These are phyloP conservation scores for Leptatherina wallacei DNA, from an alignment of 2,797 vertebrate species.

Conservation along the genomic window DNA sequence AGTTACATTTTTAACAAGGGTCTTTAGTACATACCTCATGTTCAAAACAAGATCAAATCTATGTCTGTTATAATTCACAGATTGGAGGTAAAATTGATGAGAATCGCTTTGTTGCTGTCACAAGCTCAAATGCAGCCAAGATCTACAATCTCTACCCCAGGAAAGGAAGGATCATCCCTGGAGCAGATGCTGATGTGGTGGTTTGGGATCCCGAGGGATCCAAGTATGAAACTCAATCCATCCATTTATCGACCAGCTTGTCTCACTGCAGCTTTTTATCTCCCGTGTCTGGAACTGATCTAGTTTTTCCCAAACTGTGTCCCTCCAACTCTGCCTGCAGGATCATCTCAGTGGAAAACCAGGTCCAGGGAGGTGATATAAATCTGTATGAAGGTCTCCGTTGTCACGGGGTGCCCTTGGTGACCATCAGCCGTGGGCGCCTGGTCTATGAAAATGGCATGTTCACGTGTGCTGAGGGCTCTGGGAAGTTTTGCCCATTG, in stretches of 20 bases:
- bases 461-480: slow-evolving; percentile 96
- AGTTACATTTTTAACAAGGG: neutral
- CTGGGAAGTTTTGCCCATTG: slow-evolving; percentile 93
- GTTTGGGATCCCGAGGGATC: slow-evolving; percentile 98
- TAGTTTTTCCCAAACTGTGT: slow-evolving; percentile 22
- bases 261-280: slow-evolving; percentile 46
- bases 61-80: slow-evolving; percentile 68
- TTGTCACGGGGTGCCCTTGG: slow-evolving; percentile 92
- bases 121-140: slow-evolving; percentile 96
- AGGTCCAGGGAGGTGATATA: slow-evolving; percentile 93
- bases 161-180: slow-evolving; percentile 94
- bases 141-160: slow-evolving; percentile 97
- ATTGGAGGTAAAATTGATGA: slow-evolving; percentile 98
- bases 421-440: slow-evolving; percentile 94
- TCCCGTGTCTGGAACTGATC: slow-evolving; percentile 26
- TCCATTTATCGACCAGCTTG: slow-evolving; percentile 44
- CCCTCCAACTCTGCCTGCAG: slow-evolving; percentile 69
- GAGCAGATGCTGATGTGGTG: slow-evolving; percentile 94
- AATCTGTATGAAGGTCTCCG: slow-evolving; percentile 96
- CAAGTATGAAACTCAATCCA: slow-evolving; percentile 81
- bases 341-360: slow-evolving; percentile 92
- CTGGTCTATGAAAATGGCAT: slow-evolving; percentile 95
- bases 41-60: neutral
- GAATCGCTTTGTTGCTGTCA: slow-evolving; percentile 96
- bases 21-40: neutral